phyloP scores from a whole-genome alignment of 1,140 invertebrate species.

The Chironomus striatipennis region DNA sequence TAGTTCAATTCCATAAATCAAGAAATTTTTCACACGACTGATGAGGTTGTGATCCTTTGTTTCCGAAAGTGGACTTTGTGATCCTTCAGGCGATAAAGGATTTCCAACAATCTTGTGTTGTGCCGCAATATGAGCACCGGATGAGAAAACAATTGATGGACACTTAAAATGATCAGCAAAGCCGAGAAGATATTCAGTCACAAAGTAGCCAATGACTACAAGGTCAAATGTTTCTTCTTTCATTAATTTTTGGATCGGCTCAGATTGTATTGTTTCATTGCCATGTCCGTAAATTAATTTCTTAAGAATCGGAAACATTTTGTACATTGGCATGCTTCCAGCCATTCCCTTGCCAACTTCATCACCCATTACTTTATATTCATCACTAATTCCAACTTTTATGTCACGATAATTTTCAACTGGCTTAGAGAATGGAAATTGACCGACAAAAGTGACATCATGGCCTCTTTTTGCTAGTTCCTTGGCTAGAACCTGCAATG shows the following conservation, averaged over 20 bases:
- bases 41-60: neutral
- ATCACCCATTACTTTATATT: too few relatives aligned
- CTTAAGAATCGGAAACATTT: too few relatives aligned
- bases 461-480: too few relatives aligned
- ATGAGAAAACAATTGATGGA: neutral
- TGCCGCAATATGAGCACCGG: neutral
- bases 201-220: neutral
- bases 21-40: neutral
- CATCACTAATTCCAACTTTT: too few relatives aligned
- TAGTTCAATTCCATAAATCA: neutral
- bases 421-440: too few relatives aligned
- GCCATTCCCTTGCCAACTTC: too few relatives aligned
- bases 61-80: neutral
- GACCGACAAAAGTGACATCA: too few relatives aligned
- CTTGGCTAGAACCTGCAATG: too few relatives aligned
- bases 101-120: neutral
- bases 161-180: neutral
- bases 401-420: too few relatives aligned
- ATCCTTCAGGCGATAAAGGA: neutral
- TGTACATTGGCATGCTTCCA: too few relatives aligned
- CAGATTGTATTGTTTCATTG: neutral
- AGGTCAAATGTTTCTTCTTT: neutral
- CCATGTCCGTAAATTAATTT: too few relatives aligned
- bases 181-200: neutral
- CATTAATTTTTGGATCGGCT: neutral